These are phyloP conservation scores for Cyrtonyx montezumae DNA, from an alignment of 2,113 vertebrate species.

Conservation along the genomic window DNA sequence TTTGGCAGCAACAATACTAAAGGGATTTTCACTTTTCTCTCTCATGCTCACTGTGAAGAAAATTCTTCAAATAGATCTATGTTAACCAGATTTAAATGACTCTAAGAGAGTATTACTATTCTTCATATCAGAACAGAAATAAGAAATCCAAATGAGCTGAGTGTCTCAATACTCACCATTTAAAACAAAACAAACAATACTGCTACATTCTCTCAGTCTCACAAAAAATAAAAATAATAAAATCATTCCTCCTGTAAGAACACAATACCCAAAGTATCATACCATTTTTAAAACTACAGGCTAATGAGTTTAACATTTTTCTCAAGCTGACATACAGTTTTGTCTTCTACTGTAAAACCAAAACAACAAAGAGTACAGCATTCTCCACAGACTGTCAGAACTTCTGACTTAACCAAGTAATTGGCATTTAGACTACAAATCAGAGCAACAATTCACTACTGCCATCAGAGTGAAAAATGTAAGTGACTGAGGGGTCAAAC, in stretches of 20 bases:
- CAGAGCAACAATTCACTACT: background rate
- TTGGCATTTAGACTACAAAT: background rate
- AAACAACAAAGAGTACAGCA: background rate
- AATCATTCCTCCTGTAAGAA: background rate
- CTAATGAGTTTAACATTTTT: background rate
- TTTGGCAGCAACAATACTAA: conserved; percentile 1
- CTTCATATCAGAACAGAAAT: background rate
- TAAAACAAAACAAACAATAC: background rate
- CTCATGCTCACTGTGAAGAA: background rate
- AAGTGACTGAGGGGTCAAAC: background rate
- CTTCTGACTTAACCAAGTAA: conserved; percentile 1
- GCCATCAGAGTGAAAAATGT: background rate
- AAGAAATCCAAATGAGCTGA: background rate
- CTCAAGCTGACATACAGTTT: background rate
- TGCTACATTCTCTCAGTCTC: background rate
- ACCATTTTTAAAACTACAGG: background rate
- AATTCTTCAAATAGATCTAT: background rate
- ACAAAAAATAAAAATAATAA: background rate
- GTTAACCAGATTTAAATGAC: background rate
- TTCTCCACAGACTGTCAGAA: background rate
- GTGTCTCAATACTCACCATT: background rate
- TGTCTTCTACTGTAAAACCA: background rate
- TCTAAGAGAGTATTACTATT: background rate
- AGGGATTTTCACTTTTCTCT: background rate
- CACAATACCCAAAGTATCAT: background rate